Conservation (phyloP, 2,113 vertebrate species). For the Cervus canadensis region DNA sequence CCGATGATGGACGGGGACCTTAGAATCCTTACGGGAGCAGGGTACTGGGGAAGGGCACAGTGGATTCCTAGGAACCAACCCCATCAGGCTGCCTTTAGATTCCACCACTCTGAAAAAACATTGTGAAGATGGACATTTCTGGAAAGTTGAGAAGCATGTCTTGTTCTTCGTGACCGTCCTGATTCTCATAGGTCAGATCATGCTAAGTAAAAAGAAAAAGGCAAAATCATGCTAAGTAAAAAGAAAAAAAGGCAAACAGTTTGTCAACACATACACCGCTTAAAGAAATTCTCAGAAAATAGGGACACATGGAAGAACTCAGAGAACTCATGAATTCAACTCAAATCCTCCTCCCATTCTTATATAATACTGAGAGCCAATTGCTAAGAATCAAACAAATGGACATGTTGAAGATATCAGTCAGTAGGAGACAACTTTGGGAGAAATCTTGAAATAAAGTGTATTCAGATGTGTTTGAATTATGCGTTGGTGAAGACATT, state of each 20-base stretch:
- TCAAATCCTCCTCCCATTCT: not conserved
- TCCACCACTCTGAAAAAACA: accelerated
- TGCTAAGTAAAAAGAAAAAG: accelerated
- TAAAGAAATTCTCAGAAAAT: not conserved
- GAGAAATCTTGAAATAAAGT: not conserved
- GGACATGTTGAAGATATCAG: conserved; percentile 36
- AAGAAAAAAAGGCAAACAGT: not conserved
- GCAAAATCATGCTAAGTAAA: no score
- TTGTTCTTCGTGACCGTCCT: accelerated
- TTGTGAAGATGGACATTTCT: accelerated
- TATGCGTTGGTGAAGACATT: not conserved
- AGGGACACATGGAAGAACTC: not conserved
- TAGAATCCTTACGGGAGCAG: no score
- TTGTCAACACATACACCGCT: no score
- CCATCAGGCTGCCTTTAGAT: accelerated
- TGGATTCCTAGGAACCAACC: not conserved
- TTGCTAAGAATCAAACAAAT: not conserved
- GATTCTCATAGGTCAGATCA: not conserved
- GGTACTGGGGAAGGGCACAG: not conserved
- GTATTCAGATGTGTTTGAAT: conserved; percentile 32
- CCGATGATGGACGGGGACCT: not conserved
- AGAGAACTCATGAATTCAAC: not conserved
- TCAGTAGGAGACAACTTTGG: not conserved
- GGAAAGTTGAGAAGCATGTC: not conserved
- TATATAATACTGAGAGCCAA: not conserved